phyloP scores from a whole-genome alignment of 2,888 invertebrate genomes.

The Caenorhabditis zanzibari region DNA sequence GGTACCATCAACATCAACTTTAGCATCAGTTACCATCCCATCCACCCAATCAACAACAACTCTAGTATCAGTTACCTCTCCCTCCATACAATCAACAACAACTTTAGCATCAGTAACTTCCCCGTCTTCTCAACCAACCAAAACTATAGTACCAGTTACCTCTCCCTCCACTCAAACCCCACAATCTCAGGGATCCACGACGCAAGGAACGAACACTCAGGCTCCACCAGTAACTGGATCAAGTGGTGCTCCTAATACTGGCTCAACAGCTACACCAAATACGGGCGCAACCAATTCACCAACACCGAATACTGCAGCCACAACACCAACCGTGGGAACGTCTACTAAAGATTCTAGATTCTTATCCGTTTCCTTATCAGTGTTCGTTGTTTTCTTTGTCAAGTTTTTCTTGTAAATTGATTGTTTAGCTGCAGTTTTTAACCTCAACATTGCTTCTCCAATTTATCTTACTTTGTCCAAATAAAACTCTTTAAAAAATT shows the following conservation, averaged over 20 bases:
- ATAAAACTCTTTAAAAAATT: background rate
- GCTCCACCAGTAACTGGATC: background rate
- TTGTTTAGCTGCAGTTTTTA: background rate
- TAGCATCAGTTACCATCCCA: too few relatives aligned
- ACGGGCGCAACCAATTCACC: background rate
- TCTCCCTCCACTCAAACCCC: too few relatives aligned
- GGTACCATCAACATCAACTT: too few relatives aligned
- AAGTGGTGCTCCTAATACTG: slow-evolving; percentile 12
- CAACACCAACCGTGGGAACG: slow-evolving; percentile 11
- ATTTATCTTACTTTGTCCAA: slow-evolving; percentile 5
- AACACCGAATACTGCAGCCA: slow-evolving; percentile 1
- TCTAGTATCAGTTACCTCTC: too few relatives aligned
- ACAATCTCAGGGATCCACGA: too few relatives aligned
- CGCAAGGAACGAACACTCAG: background rate
- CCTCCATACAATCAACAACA: too few relatives aligned
- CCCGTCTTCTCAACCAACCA: too few relatives aligned
- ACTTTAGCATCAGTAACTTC: too few relatives aligned
- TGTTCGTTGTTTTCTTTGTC: slow-evolving; percentile 35
- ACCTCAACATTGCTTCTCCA: background rate
- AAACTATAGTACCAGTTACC: too few relatives aligned
- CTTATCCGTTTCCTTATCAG: slow-evolving; percentile 28
- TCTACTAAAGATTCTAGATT: slow-evolving; percentile 17
- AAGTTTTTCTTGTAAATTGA: slow-evolving; percentile 44
- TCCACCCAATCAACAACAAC: too few relatives aligned
- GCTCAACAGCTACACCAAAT: background rate